Conservation (phyloP, 2,797 vertebrate species). For the Premnoplex brunnescens region DNA sequence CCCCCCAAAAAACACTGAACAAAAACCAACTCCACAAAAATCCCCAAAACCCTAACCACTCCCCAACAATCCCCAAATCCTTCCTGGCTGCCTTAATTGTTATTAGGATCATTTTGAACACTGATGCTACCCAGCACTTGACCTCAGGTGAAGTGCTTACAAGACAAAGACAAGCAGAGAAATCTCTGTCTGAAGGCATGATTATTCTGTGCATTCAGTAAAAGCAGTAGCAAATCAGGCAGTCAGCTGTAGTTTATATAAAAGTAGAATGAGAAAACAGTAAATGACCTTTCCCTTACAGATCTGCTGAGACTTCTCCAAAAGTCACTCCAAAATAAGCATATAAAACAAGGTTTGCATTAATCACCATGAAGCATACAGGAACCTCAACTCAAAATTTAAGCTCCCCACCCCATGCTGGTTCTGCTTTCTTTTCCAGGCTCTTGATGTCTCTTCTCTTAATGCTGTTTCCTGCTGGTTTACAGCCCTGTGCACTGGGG, state of each 20-base stretch:
- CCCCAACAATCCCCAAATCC: background rate
- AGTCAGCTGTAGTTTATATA: background rate
- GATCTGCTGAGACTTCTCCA: background rate
- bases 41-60: background rate
- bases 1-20: background rate
- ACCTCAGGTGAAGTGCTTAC: background rate
- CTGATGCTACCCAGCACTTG: background rate
- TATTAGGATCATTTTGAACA: background rate
- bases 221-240: background rate
- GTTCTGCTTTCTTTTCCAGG: constrained; percentile 17
- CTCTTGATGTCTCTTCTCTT: background rate
- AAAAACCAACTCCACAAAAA: background rate
- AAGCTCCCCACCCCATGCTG: background rate
- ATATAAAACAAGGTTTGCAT: background rate
- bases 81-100: background rate
- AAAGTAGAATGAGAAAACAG: background rate
- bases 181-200: background rate
- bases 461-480: background rate
- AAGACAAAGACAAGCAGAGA: background rate
- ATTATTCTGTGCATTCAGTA: background rate
- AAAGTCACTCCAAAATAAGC: background rate
- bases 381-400: background rate
- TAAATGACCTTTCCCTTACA: background rate
- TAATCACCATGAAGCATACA: background rate
- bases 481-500: background rate